Evolutionary conservation across 2,797 vertebrate genomes (phyloP).

Genomic region (Dipus sagitta): DNA sequence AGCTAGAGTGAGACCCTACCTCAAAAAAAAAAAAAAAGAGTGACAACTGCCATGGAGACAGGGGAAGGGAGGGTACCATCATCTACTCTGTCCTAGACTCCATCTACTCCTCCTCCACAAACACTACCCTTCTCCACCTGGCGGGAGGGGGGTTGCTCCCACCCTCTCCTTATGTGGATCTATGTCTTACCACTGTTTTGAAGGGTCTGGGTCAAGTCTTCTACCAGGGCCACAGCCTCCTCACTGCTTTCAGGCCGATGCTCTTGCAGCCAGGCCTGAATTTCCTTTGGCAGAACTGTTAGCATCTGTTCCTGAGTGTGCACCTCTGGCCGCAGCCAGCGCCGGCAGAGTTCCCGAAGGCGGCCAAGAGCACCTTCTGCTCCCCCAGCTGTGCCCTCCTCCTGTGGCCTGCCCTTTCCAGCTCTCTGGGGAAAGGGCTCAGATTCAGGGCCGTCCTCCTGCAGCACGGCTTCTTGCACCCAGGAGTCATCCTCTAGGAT

Average conservation of each 20-base stretch:
- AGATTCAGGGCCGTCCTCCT: slow-evolving; percentile 69
- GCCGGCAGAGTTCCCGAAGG: slow-evolving; percentile 80
- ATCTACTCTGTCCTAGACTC: background rate
- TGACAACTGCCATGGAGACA: background rate
- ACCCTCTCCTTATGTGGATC: background rate
- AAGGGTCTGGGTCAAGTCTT: slow-evolving; percentile 78
- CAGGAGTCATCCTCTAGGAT: slow-evolving; percentile 76
- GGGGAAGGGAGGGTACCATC: background rate
- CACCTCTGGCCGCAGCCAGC: slow-evolving; percentile 79
- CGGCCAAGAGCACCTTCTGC: slow-evolving; percentile 55
- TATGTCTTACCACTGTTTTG: slow-evolving; percentile 74
- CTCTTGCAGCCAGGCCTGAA: slow-evolving; percentile 82
- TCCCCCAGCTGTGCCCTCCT: background rate
- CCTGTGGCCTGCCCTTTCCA: slow-evolving; percentile 14
- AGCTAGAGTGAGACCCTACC: too few species aligned
- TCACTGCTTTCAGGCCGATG: slow-evolving; percentile 76
- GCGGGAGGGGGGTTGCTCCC: background rate
- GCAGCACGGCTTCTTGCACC: slow-evolving; percentile 79
- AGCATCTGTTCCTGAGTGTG: slow-evolving; percentile 84
- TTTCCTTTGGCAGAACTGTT: slow-evolving; percentile 73
- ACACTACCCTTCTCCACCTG: background rate
- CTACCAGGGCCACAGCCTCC: slow-evolving; percentile 75
- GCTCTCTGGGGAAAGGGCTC: slow-evolving; percentile 52
- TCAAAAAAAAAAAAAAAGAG: too few species aligned
- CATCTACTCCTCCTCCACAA: background rate